phyloP scores from a whole-genome alignment of 2,797 vertebrate species.

The Octomys mimax region DNA sequence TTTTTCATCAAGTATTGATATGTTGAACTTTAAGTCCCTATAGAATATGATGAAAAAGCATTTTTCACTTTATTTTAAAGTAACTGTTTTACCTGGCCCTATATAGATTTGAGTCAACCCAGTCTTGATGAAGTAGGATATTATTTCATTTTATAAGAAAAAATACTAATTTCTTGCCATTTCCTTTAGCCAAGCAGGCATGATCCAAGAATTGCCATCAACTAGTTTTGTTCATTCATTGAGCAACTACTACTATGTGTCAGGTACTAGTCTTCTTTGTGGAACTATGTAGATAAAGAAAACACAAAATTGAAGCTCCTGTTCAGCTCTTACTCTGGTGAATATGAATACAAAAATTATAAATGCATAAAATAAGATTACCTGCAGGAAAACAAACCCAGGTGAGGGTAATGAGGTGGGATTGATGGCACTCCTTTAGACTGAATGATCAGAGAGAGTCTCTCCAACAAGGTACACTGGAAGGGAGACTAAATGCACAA shows the following conservation, averaged over 20 bases:
- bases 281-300: neutral
- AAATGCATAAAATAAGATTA: neutral
- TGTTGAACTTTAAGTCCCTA: no score
- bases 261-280: neutral
- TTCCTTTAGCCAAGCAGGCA: neutral
- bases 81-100: neutral
- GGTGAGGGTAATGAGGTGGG: neutral
- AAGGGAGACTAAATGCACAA: neutral
- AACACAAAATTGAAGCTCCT: neutral
- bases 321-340: neutral
- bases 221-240: neutral
- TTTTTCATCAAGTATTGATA: no score
- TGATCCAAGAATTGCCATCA: neutral
- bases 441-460: neutral
- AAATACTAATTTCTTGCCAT: neutral
- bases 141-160: neutral
- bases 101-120: neutral
- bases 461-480: neutral
- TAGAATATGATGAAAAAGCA: neutral
- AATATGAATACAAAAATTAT: neutral
- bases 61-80: constrained; percentile 36
- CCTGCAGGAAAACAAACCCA: neutral
- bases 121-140: neutral
- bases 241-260: neutral
- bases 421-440: neutral